phyloP scores from a whole-genome alignment of 2,797 vertebrate genomes.

The Diplodus puntazzo region DNA sequence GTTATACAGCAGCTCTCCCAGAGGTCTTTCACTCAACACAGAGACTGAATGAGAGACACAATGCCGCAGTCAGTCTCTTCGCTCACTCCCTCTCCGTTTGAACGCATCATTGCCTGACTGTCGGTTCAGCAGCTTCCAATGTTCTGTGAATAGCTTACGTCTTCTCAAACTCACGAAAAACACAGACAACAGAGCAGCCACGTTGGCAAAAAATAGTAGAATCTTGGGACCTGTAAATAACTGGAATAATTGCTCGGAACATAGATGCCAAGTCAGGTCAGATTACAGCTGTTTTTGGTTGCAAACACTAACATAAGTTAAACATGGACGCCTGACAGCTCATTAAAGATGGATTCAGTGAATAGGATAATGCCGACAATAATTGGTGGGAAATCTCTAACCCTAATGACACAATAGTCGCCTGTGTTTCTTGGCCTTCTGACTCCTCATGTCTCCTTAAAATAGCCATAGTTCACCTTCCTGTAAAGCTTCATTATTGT shows the following conservation, averaged over 20 bases:
- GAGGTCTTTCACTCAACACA: slow-evolving; percentile 18
- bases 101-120: slow-evolving; percentile 36
- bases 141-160: slow-evolving; percentile 56
- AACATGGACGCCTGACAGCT: slow-evolving; percentile 24
- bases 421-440: slow-evolving; percentile 52
- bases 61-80: slow-evolving; percentile 8
- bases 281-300: slow-evolving; percentile 2
- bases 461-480: slow-evolving; percentile 26
- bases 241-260: neutral
- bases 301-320: slow-evolving; percentile 23
- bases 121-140: slow-evolving; percentile 57
- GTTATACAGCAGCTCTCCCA: slow-evolving; percentile 43
- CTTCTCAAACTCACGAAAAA: slow-evolving; percentile 19
- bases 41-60: slow-evolving; percentile 7
- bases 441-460: slow-evolving; percentile 30
- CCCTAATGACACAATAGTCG: slow-evolving; percentile 32
- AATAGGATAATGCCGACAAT: neutral
- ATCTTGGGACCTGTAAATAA: neutral
- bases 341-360: neutral
- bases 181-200: neutral
- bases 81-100: neutral
- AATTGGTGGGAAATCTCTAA: neutral
- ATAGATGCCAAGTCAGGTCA: neutral
- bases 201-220: neutral
- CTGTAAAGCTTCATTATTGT: slow-evolving; percentile 11